phyloP scores from a whole-genome alignment of 2,113 vertebrate species.

The Notothenia coriiceps region DNA sequence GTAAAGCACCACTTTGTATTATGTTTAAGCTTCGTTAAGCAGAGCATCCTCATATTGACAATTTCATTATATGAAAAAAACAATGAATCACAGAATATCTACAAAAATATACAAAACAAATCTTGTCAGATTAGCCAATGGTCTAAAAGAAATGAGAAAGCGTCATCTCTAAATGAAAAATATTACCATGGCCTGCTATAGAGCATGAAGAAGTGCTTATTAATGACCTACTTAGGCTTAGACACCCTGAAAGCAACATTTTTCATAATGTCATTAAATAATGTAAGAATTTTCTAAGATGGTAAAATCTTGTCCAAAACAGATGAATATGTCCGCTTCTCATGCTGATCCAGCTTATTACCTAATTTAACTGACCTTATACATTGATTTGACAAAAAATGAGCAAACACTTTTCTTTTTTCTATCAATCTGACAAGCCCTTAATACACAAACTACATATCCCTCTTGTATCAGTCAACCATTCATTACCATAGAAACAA shows the following conservation, averaged over 20 bases:
- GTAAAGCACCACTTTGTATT: too few relatives aligned
- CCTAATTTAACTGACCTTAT: neutral
- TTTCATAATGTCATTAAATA: neutral
- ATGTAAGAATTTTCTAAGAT: neutral
- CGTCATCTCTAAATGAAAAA: neutral
- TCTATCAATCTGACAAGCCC: neutral
- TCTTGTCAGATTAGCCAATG: neutral
- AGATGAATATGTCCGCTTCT: neutral
- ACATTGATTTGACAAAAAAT: neutral
- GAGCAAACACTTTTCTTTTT: neutral
- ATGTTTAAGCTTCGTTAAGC: too few relatives aligned
- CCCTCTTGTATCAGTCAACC: neutral
- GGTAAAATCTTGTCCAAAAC: neutral
- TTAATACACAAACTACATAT: neutral
- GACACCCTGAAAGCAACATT: neutral
- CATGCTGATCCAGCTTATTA: neutral
- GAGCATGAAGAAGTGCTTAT: neutral
- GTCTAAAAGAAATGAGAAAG: neutral
- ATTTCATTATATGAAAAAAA: neutral
- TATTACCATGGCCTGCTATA: neutral
- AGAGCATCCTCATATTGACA: neutral
- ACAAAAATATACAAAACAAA: slow-evolving; percentile 7
- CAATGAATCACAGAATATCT: neutral
- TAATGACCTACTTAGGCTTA: slow-evolving; percentile 15
- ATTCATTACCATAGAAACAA: neutral